phyloP scores from a whole-genome alignment of 1,140 invertebrate genomes.

The Steinernema feltiae region DNA sequence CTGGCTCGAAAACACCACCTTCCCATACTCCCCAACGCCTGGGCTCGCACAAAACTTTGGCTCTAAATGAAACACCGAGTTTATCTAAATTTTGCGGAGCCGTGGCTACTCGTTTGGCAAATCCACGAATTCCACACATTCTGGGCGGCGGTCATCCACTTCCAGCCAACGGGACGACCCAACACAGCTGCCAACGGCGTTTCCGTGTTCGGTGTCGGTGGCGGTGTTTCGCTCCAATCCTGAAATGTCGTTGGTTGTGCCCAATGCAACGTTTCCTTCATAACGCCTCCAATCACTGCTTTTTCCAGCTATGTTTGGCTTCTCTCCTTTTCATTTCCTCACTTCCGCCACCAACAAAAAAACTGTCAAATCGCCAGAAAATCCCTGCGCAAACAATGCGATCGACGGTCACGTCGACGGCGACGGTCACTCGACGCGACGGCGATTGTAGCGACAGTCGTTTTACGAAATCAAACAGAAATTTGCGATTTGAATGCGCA shows the following conservation, averaged over 20 bases:
- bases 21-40: constrained; percentile 30
- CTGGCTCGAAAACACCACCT: constrained; percentile 39
- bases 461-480: too few relatives aligned
- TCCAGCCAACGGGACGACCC: constrained; percentile 24
- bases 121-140: constrained; percentile 40
- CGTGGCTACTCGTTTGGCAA: constrained; percentile 33
- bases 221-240: constrained; percentile 18
- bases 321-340: background rate
- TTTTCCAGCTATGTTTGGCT: too few relatives aligned
- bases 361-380: background rate
- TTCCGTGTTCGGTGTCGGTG: constrained; percentile 23
- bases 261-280: background rate
- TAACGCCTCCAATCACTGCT: background rate
- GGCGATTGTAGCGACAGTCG: too few relatives aligned
- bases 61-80: constrained; percentile 38
- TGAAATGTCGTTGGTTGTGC: background rate
- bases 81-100: background rate
- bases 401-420: background rate
- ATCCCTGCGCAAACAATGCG: background rate
- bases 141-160: constrained; percentile 31
- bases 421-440: background rate
- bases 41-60: constrained; percentile 43
- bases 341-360: background rate
- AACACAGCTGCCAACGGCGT: constrained; percentile 28
- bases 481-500: too few relatives aligned